These are phyloP conservation scores for Archaeoteleia sp. DNA, from an alignment of 2,888 invertebrate species.

Conservation along the genomic window DNA sequence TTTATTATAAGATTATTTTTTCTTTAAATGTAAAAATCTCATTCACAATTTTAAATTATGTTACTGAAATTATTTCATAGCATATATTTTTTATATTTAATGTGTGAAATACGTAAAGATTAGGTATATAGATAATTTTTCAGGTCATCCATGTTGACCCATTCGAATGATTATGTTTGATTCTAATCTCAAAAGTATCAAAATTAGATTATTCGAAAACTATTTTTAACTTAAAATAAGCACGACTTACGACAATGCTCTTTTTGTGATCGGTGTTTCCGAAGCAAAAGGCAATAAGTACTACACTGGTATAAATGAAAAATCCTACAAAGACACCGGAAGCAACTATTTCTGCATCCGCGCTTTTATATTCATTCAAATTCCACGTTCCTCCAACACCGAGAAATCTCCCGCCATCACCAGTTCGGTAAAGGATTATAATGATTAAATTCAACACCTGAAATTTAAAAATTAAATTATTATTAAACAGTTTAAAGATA, in stretches of 20 bases:
- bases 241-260: constrained; percentile 78
- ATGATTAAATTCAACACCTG: constrained; percentile 90
- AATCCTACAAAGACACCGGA: constrained; percentile 91
- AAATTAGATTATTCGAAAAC: constrained; percentile 16
- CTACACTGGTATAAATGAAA: constrained; percentile 87
- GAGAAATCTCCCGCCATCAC: constrained; percentile 86
- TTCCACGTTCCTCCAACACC: constrained; percentile 94
- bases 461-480: constrained; percentile 67
- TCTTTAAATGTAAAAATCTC: too few species aligned
- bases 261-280: constrained; percentile 87
- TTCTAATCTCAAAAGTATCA: not conserved
- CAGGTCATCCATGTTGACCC: too few species aligned
- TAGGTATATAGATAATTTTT: too few species aligned
- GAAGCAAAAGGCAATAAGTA: constrained; percentile 85
- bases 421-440: constrained; percentile 87
- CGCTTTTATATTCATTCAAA: constrained; percentile 90
- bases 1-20: too few species aligned
- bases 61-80: too few species aligned
- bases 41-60: too few species aligned
- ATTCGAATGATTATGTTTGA: not conserved
- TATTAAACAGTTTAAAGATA: too few species aligned
- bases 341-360: constrained; percentile 91
- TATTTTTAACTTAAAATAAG: constrained; percentile 37
- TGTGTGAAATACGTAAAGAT: too few species aligned
- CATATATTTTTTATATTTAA: too few species aligned